Evolutionary conservation across 1,140 invertebrate species (phyloP).

Genomic region (Hypsibius dujardini): DNA sequence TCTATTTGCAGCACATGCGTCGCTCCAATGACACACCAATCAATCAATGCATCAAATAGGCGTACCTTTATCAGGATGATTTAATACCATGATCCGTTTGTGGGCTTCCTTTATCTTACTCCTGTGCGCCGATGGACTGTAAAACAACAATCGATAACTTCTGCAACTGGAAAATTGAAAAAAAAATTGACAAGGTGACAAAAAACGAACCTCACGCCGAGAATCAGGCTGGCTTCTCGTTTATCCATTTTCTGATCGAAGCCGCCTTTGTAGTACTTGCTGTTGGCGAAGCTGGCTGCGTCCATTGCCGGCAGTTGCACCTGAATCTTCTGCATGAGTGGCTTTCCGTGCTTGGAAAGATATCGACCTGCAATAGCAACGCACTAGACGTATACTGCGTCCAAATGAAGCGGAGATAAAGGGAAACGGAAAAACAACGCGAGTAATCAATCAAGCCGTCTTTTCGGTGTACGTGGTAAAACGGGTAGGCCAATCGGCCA

Average conservation of each 20-base stretch:
- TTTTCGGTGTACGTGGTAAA: too few relatives aligned
- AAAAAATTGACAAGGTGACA: not conserved
- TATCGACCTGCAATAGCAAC: slow-evolving; percentile 26
- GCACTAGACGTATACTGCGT: not conserved
- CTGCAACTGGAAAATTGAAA: not conserved
- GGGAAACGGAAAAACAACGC: slow-evolving; percentile 21
- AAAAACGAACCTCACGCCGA: slow-evolving; percentile 48
- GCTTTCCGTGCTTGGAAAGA: slow-evolving; percentile 25
- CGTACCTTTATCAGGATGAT: slow-evolving; percentile 73
- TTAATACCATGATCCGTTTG: slow-evolving; percentile 81
- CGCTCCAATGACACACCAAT: too few relatives aligned
- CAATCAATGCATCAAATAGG: too few relatives aligned
- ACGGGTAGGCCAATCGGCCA: not conserved
- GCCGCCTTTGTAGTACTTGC: slow-evolving; percentile 90
- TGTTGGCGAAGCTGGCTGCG: slow-evolving; percentile 47
- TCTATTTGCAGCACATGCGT: too few relatives aligned
- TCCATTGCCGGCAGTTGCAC: slow-evolving; percentile 26
- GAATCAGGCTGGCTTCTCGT: slow-evolving; percentile 74
- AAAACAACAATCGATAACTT: slow-evolving; percentile 21
- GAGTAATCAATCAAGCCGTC: slow-evolving; percentile 18
- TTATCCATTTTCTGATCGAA: slow-evolving; percentile 90
- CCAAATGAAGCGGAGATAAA: not conserved
- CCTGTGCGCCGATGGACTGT: slow-evolving; percentile 58
- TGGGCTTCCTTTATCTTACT: slow-evolving; percentile 71
- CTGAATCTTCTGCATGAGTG: slow-evolving; percentile 26